Evolutionary conservation across 2,113 vertebrate genomes (phyloP), one percentile per base, ranked within the genome.

Genomic region (Anhinga rufa): DNA sequence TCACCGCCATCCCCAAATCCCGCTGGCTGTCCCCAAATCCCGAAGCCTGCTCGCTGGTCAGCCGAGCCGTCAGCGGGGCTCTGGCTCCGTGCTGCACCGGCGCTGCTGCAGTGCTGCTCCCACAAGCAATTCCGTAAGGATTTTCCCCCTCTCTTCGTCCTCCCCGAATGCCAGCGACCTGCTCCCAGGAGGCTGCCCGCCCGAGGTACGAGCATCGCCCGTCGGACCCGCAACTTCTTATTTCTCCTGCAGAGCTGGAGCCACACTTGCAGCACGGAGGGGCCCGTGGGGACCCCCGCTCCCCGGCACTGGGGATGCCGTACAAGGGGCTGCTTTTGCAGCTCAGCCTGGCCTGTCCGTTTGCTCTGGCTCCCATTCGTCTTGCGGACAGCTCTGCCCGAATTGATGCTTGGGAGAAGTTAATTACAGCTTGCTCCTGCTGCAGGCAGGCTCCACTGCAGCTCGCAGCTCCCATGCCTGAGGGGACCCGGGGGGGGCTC

Each of bases 381-480:
- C 92, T 95, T 69, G 55, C 8, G 8, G 91, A 38, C 54, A 60
- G 94, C 75, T 78, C 64, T 90, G 55, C 81, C 65, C 7, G 22
- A 78, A 74, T 9, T 72, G 94, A 92, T 92, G 86, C 86, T 78
- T 25, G 24, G 61, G 89, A 93, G 93, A 96, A 97, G 93, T 96
- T 97, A 90, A 95, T 96, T 86, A 76, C 82, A 51, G 88, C 90
- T 87, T 49, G 90, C 40, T 79, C 77, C 77, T 96, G 95, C 96
- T 48, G 95, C 96, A 93, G 69, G 77, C 58, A 1, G 66, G 81
- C 91, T 72, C 57, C 38, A 31, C 94, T 95, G 97, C 97, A 95
- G 95, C 82, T 76, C 40, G 5, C 77, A 68, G 77, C 87, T 88
- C 91, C 68, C 32, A 2, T 42, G 72, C 77, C 65, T 3, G 26